Percentiles rank a stretch among this genome's conserved stretches.
Evolutionary conservation across 2,888 invertebrate species (phyloP).

Genomic region (Dynastes hyllus): DNA sequence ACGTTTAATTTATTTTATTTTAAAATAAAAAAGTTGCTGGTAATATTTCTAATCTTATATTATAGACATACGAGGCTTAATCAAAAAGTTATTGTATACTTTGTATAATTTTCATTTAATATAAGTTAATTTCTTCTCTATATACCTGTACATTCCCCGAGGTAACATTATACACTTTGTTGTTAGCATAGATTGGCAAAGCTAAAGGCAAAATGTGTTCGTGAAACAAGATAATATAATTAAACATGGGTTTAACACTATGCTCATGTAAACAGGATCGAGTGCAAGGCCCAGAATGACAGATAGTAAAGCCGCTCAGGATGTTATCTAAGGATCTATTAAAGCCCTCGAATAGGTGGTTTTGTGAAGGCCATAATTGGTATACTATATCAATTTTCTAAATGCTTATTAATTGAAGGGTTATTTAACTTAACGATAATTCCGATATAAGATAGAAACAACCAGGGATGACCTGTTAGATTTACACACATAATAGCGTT

Average conservation of each 20-base stretch:
- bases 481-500: constrained; percentile 2
- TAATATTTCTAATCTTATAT: too few species aligned
- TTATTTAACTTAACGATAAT: constrained; percentile 38
- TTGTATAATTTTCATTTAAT: too few species aligned
- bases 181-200: neutral
- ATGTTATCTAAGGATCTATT: constrained; percentile 57
- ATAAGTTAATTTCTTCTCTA: too few species aligned
- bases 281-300: constrained; percentile 54
- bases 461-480: neutral
- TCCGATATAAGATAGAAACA: neutral
- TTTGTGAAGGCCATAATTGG: constrained; percentile 37
- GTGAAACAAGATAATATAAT: constrained; percentile 52
- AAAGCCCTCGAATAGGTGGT: constrained; percentile 49
- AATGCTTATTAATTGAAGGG: constrained; percentile 39
- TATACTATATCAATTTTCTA: constrained; percentile 39
- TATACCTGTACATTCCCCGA: too few species aligned
- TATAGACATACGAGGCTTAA: too few species aligned
- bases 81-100: too few species aligned
- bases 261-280: constrained; percentile 49
- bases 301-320: constrained; percentile 56
- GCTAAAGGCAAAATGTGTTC: constrained; percentile 33
- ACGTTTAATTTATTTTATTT: too few species aligned
- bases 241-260: constrained; percentile 50
- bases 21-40: too few species aligned
- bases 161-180: neutral